Evolutionary conservation across 2,888 invertebrate genomes (phyloP).

Genomic region (Salticus scenicus): DNA sequence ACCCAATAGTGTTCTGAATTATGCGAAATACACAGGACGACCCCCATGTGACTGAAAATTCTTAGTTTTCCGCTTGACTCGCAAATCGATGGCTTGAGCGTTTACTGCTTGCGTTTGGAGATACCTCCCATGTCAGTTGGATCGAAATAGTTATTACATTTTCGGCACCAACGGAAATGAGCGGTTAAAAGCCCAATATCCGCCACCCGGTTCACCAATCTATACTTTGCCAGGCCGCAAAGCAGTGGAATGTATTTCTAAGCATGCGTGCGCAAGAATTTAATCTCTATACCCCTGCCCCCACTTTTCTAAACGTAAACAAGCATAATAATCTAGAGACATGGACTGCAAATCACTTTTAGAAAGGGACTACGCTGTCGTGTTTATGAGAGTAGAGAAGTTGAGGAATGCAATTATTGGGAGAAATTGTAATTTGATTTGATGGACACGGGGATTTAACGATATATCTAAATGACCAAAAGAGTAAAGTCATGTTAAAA

Average conservation of each 20-base stretch:
- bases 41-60: too few species aligned
- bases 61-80: too few species aligned
- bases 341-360: not conserved
- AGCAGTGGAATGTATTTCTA: slow-evolving; percentile 5
- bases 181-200: slow-evolving; percentile 62
- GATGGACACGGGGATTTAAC: not conserved
- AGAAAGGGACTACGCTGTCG: too few species aligned
- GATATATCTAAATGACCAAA: not conserved
- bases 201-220: not conserved
- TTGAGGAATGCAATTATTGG: not conserved
- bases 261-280: slow-evolving; percentile 15
- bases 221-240: not conserved
- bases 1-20: too few species aligned
- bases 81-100: slow-evolving; percentile 29
- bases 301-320: slow-evolving; percentile 7
- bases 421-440: not conserved
- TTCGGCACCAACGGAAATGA: slow-evolving; percentile 51
- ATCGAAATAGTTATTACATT: slow-evolving; percentile 52
- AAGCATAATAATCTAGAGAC: not conserved
- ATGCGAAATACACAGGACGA: too few species aligned
- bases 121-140: slow-evolving; percentile 37
- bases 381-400: not conserved
- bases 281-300: not conserved
- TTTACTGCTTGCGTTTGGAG: slow-evolving; percentile 12
- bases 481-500: not conserved